Conservation (phyloP, 2,888 invertebrate genomes). For the Eupsilia transversa region DNA sequence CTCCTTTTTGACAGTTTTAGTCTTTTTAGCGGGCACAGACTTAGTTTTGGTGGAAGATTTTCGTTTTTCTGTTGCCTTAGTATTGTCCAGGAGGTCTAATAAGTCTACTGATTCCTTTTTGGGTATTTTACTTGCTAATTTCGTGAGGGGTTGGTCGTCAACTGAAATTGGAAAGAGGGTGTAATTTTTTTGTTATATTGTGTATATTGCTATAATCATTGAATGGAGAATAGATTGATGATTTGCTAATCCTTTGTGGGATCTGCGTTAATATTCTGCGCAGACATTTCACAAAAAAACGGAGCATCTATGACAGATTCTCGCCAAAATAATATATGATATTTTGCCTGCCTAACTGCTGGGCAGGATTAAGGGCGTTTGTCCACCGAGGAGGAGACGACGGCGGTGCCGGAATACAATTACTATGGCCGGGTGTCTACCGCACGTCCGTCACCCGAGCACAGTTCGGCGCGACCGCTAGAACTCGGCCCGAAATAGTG, state of each 20-base stretch:
- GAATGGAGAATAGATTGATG: neutral
- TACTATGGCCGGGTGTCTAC: neutral
- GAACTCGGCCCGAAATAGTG: neutral
- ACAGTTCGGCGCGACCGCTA: neutral
- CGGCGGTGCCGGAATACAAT: neutral
- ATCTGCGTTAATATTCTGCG: neutral
- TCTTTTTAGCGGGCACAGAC: slow-evolving; percentile 77
- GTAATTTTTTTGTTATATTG: neutral
- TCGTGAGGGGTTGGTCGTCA: slow-evolving; percentile 85
- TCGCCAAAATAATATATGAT: neutral
- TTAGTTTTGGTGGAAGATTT: slow-evolving; percentile 80
- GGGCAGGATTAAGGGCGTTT: neutral
- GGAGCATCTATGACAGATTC: neutral
- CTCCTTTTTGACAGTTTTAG: slow-evolving; percentile 77
- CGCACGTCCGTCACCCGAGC: neutral
- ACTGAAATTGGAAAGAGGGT: slow-evolving; percentile 73
- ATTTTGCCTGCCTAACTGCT: neutral
- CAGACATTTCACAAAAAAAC: neutral
- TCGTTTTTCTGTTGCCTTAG: slow-evolving; percentile 80
- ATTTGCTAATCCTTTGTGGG: neutral
- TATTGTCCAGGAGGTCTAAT: slow-evolving; percentile 79
- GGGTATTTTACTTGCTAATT: slow-evolving; percentile 82
- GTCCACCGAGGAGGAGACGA: neutral
- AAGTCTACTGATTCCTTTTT: slow-evolving; percentile 84
- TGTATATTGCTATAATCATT: too few relatives aligned